A percentile compares a stretch with the other conserved stretches of the same genome.
These are phyloP conservation scores for Naso thynnoides DNA, from an alignment of 2,797 vertebrate genomes.

Conservation along the genomic window DNA sequence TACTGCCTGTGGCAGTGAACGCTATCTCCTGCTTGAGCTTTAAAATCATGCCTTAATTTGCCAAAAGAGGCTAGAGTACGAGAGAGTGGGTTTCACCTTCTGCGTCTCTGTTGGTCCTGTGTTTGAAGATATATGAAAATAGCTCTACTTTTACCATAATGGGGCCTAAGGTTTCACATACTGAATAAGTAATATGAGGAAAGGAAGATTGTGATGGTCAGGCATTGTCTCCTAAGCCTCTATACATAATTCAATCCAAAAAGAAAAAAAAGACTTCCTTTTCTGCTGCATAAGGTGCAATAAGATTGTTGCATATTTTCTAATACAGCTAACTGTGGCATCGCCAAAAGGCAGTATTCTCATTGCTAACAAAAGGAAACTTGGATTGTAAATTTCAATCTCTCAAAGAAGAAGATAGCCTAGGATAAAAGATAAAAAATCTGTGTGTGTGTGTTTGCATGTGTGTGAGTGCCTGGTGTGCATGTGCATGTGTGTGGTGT, in stretches of 20 bases:
- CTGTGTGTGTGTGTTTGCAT: conserved; percentile 4
- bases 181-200: conserved; percentile 75
- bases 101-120: conserved; percentile 46
- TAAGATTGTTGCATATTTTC: conserved; percentile 58
- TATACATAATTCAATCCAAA: conserved; percentile 72
- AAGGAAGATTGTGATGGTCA: conserved; percentile 65
- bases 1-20: conserved; percentile 47
- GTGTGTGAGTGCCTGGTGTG: conserved; percentile 1
- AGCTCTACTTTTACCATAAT: conserved; percentile 67
- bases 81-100: conserved; percentile 33
- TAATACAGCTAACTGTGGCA: conserved; percentile 39
- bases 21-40: conserved; percentile 49
- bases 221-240: conserved; percentile 56
- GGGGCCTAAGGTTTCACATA: conserved; percentile 69
- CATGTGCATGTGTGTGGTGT: neutral
- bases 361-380: conserved; percentile 52
- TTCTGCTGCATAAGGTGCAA: conserved; percentile 55
- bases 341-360: conserved; percentile 42
- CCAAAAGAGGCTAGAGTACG: conserved; percentile 35
- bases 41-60: conserved; percentile 46
- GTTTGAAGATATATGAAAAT: conserved; percentile 64
- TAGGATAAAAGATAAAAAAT: conserved; percentile 61
- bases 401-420: conserved; percentile 46
- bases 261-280: conserved; percentile 24
- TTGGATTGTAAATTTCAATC: conserved; percentile 58